Evolutionary conservation across 2,797 vertebrate genomes (phyloP).

Genomic region (Protosalanx chinensis): DNA sequence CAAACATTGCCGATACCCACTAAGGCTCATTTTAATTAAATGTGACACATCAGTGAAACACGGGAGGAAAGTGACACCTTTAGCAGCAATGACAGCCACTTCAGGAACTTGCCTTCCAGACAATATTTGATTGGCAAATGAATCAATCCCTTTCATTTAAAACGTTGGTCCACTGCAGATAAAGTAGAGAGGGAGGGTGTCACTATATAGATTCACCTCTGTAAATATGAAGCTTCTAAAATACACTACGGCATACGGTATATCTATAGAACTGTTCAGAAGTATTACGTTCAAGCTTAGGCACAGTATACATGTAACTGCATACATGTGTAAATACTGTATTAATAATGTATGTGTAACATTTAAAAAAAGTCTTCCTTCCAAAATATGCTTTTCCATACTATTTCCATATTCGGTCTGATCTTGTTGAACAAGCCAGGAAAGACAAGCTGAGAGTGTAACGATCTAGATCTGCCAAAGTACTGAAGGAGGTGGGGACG

Average conservation of each 20-base stretch:
- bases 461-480: slow-evolving; percentile 9
- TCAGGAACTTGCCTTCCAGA: slow-evolving; percentile 42
- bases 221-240: neutral
- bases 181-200: neutral
- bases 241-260: too few relatives aligned
- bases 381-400: too few relatives aligned
- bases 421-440: neutral
- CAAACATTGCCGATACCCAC: neutral
- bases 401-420: too few relatives aligned
- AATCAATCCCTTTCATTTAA: slow-evolving; percentile 39
- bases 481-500: slow-evolving; percentile 49
- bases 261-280: too few relatives aligned
- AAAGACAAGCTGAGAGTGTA: neutral
- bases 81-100: slow-evolving; percentile 23
- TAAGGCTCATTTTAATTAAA: slow-evolving; percentile 12
- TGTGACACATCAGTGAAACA: slow-evolving; percentile 30
- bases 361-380: too few relatives aligned
- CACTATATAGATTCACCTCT: neutral
- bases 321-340: too few relatives aligned
- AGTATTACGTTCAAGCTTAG: too few relatives aligned
- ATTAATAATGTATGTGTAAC: too few relatives aligned
- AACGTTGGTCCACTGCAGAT: slow-evolving; percentile 20
- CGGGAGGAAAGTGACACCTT: slow-evolving; percentile 8
- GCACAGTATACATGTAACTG: too few relatives aligned
- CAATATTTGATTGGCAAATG: slow-evolving; percentile 37